These are phyloP conservation scores for Chelonus insularis DNA, from an alignment of 1,140 invertebrate species.

Conservation along the genomic window DNA sequence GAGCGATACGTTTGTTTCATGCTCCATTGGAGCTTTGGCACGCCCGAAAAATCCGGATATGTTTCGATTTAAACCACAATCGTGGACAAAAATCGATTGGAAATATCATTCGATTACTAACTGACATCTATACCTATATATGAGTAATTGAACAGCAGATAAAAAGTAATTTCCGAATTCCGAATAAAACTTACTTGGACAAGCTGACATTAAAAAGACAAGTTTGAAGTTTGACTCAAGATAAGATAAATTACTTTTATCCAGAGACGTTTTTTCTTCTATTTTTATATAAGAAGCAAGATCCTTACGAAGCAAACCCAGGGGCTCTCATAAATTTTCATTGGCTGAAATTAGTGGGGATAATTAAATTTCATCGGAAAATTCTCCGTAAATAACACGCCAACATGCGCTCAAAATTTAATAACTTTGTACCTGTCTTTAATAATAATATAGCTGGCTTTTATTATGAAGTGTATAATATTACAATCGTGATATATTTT, in stretches of 20 bases:
- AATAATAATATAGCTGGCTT: background rate
- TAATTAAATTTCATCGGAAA: conserved; percentile 27
- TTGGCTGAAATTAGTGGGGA: conserved; percentile 21
- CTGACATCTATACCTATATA: no score
- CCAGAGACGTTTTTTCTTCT: background rate
- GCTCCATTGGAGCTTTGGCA: no score
- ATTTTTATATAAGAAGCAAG: background rate
- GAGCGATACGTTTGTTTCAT: background rate
- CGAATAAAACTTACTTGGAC: background rate
- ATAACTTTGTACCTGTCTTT: background rate
- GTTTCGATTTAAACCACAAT: no score
- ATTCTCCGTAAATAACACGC: conserved; percentile 13
- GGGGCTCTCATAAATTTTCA: conserved; percentile 24
- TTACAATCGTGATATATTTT: no score
- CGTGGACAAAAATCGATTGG: no score
- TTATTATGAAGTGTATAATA: background rate
- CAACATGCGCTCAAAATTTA: conserved; percentile 2
- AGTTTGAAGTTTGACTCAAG: background rate
- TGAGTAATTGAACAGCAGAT: no score
- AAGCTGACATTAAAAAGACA: background rate
- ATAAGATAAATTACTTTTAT: conserved; percentile 6
- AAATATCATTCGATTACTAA: no score
- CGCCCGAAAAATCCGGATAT: no score
- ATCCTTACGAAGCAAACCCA: background rate
- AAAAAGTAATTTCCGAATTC: no score